A percentile compares a stretch with the other conserved stretches of the same genome.
These are phyloP conservation scores for Drosophila sp. DNA, from an alignment of 1,140 invertebrate genomes.

Conservation along the genomic window DNA sequence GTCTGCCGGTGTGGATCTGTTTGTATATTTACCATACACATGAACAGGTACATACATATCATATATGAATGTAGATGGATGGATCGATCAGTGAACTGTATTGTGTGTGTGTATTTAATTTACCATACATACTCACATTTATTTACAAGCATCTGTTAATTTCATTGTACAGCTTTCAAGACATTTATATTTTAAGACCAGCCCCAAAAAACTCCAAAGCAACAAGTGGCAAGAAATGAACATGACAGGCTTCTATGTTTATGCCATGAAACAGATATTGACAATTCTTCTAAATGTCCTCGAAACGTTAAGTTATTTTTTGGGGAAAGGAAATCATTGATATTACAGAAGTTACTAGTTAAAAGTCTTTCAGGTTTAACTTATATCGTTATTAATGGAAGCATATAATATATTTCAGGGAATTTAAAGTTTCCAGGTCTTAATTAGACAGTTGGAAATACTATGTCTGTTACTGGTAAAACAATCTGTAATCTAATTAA, in stretches of 20 bases:
- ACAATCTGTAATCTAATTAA: too few species aligned
- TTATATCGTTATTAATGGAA: too few species aligned
- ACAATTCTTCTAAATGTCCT: not conserved
- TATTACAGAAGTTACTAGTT: too few species aligned
- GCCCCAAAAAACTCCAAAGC: conserved; percentile 40
- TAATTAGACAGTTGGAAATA: too few species aligned
- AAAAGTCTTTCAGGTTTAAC: too few species aligned
- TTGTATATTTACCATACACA: conserved; percentile 17
- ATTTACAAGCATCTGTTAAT: conserved; percentile 64
- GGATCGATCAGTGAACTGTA: conserved; percentile 59
- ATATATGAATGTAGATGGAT: conserved; percentile 7
- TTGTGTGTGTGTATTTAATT: conserved; percentile 59
- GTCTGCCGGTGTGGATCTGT: conserved; percentile 56
- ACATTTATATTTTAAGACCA: conserved; percentile 48
- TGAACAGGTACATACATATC: conserved; percentile 6
- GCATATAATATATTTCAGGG: too few species aligned
- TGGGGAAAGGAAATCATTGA: not conserved
- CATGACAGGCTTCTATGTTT: conserved; percentile 1
- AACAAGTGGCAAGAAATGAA: not conserved
- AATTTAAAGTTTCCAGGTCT: too few species aligned
- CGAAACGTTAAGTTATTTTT: too few species aligned
- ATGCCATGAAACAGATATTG: conserved; percentile 8
- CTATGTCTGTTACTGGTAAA: too few species aligned
- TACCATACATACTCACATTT: conserved; percentile 60
- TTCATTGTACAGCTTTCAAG: conserved; percentile 60